These are phyloP conservation scores for Sylvia atricapilla DNA, from an alignment of 2,113 vertebrate genomes.

Conservation along the genomic window DNA sequence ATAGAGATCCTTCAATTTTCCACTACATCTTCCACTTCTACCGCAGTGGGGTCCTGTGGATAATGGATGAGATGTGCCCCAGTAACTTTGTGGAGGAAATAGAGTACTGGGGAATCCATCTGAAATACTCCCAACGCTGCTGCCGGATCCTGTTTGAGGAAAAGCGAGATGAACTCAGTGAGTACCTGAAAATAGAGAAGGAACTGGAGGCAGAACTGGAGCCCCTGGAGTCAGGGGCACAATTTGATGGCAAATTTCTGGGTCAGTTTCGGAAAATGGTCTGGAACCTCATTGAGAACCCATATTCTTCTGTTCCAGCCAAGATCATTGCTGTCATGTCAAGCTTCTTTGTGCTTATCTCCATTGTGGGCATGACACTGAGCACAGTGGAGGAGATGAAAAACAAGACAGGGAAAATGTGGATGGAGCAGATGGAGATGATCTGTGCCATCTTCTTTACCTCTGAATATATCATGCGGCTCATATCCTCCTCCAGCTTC, in stretches of 20 bases:
- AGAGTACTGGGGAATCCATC: slow-evolving; percentile 82
- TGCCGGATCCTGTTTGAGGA: slow-evolving; percentile 83
- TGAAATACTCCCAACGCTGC: slow-evolving; percentile 77
- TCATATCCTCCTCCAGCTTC: slow-evolving; percentile 74
- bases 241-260: slow-evolving; percentile 76
- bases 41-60: slow-evolving; percentile 80
- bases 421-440: slow-evolving; percentile 79
- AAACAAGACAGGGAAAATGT: slow-evolving; percentile 63
- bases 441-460: slow-evolving; percentile 82
- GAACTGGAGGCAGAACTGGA: slow-evolving; percentile 80
- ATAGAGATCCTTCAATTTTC: slow-evolving; percentile 86
- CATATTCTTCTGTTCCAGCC: slow-evolving; percentile 75
- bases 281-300: slow-evolving; percentile 83
- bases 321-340: slow-evolving; percentile 80
- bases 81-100: slow-evolving; percentile 83
- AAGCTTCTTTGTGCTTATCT: slow-evolving; percentile 81
- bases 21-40: slow-evolving; percentile 90
- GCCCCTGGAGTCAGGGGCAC: slow-evolving; percentile 45
- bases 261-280: slow-evolving; percentile 65
- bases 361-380: slow-evolving; percentile 81
- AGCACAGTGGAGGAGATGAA: slow-evolving; percentile 84
- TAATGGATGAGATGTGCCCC: slow-evolving; percentile 80
- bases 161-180: slow-evolving; percentile 77
- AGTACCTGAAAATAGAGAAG: slow-evolving; percentile 78
- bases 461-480: slow-evolving; percentile 77